A percentile compares a stretch with the other conserved stretches of the same genome.
Conservation (phyloP, 2,797 vertebrate species). For the Sardinella longiceps region DNA sequence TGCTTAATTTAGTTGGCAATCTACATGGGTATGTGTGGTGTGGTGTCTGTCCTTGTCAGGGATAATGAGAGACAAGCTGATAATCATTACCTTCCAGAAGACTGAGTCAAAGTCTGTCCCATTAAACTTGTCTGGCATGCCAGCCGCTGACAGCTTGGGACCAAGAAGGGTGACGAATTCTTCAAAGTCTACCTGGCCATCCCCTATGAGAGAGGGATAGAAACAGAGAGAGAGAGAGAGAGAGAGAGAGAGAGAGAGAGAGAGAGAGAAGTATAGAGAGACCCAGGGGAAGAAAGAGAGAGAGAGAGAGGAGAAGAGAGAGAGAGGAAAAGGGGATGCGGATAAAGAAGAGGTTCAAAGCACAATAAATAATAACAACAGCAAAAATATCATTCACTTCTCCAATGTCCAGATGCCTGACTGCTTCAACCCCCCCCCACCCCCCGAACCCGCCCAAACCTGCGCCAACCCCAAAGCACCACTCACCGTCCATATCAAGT, state of each 20-base stretch:
- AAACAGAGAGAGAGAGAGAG: not conserved
- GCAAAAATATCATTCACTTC: not conserved
- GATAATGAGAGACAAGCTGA: slow-evolving; percentile 56
- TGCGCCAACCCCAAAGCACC: not conserved
- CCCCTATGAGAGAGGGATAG: slow-evolving; percentile 72
- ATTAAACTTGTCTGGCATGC: slow-evolving; percentile 92
- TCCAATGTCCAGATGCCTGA: not conserved
- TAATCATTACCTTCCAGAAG: slow-evolving; percentile 90
- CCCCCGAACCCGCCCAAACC: not conserved
- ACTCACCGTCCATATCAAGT: slow-evolving; percentile 95
- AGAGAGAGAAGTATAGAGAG: not conserved
- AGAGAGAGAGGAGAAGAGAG: not conserved
- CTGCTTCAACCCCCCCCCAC: too few relatives aligned
- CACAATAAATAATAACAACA: not conserved
- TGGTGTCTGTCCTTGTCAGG: slow-evolving; percentile 35
- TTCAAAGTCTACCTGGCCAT: slow-evolving; percentile 97
- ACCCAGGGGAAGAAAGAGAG: too few relatives aligned
- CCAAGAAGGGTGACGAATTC: slow-evolving; percentile 96
- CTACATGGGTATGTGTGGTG: not conserved
- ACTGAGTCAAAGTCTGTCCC: slow-evolving; percentile 96
- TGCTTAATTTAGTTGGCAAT: slow-evolving; percentile 17
- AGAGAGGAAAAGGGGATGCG: not conserved
- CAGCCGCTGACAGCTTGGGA: slow-evolving; percentile 92
- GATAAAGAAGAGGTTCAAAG: not conserved
- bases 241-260: not conserved